Base-by-base conservation (phyloP, 2,888 invertebrate species). In the Meghimatium bilineatum region DNA sequence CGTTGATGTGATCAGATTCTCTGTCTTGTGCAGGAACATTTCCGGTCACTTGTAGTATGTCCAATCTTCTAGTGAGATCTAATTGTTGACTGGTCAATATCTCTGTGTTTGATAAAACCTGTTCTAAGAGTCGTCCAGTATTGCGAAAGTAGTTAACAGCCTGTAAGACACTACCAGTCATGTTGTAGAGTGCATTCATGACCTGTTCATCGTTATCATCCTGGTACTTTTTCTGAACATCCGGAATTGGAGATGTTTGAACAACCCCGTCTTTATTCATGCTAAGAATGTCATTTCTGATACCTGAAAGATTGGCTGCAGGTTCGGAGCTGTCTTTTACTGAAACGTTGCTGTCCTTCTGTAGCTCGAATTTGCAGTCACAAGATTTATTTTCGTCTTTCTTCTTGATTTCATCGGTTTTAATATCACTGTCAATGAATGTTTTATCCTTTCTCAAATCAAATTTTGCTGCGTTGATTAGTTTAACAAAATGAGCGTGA, bases 61-160 rank as follows among this genome's bases (percentile, higher is more conserved):
- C 63, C 1, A 72, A 26, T 63, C 29, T 81, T 36, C 44, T 26
- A 29, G 74, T 76, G 2, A 75, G n/a, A 23, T 60, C 75, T 12
- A 80, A 86, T 81, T 91, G 91, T 32, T 90, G 89, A 14, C 87
- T 86, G 8, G 88, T 87, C 44, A 91, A 87, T 20, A 86, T 83
- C 63, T 90, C 90, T 1, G 90, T 89, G 79, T 89, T 90, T 12
- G 89, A 86, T 52, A 91, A 87, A 36, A 91, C 87, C 29, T 89
- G 83, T 79, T 91, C 91, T 29, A 90, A 84, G 38, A 90, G 84
- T 52, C 79, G 78, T 23, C 89, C 89, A 8, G 89, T 89, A 74
- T 90, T 89, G 49, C 88, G 86, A 76, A 90, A 90, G 74, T 89
- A 88, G 38, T 87, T 87, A 12, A 90, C 89, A 10, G 91, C 89